A percentile compares a stretch with the other conserved stretches of the same genome.
Evolutionary conservation across 2,797 vertebrate genomes (phyloP).

Genomic region (Poeciliopsis turneri): DNA sequence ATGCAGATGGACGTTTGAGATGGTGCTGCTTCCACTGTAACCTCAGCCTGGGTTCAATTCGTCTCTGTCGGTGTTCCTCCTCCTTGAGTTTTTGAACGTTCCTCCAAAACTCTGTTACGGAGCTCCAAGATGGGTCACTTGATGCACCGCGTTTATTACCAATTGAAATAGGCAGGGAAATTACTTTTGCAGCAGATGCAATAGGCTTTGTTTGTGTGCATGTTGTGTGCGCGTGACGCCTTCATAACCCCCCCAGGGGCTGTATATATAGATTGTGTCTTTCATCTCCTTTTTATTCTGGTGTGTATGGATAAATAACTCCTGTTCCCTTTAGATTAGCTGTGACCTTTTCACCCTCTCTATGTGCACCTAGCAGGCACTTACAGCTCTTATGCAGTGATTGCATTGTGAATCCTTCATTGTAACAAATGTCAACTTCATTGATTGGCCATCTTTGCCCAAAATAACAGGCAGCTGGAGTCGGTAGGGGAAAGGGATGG

Average conservation of each 20-base stretch:
- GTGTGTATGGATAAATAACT: constrained; percentile 80
- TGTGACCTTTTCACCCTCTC: constrained; percentile 73
- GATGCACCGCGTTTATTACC: constrained; percentile 65
- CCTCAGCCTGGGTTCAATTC: constrained; percentile 27
- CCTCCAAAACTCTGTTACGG: constrained; percentile 50
- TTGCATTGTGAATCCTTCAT: constrained; percentile 80
- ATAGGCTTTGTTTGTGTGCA: constrained; percentile 37
- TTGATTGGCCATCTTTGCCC: constrained; percentile 77
- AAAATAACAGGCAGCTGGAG: constrained; percentile 77
- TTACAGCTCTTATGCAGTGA: constrained; percentile 68
- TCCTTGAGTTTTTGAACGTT: constrained; percentile 50
- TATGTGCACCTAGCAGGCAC: constrained; percentile 63
- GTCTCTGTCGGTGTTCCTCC: constrained; percentile 53
- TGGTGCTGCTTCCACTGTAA: constrained; percentile 39
- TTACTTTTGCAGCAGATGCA: constrained; percentile 63
- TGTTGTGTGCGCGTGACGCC: constrained; percentile 31
- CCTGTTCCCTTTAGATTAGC: constrained; percentile 78
- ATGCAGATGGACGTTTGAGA: constrained; percentile 47
- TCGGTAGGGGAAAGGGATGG: neutral
- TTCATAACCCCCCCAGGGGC: constrained; percentile 60
- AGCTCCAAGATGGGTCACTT: constrained; percentile 55
- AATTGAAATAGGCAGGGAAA: constrained; percentile 67
- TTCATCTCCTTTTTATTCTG: constrained; percentile 73
- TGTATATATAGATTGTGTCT: constrained; percentile 72
- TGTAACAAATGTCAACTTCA: constrained; percentile 81